Percentiles rank a stretch among this genome's conserved stretches.
Evolutionary conservation across 2,797 vertebrate species (phyloP).

Genomic region (Chelon auratus): DNA sequence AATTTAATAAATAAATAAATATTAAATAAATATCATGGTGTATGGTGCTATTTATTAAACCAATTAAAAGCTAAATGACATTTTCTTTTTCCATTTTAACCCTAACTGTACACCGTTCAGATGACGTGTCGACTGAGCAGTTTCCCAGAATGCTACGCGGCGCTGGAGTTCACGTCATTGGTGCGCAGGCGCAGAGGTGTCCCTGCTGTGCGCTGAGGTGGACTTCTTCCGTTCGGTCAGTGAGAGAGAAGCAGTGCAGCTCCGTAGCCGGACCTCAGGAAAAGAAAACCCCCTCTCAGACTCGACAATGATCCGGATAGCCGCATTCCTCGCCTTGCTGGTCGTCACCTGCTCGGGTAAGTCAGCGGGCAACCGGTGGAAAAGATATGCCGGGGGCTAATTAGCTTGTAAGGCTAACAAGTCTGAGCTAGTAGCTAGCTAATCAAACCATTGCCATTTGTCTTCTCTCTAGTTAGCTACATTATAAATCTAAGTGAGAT

Average conservation of each 20-base stretch:
- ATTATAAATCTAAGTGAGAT: neutral
- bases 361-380: neutral
- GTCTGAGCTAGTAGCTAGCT: slow-evolving; percentile 5
- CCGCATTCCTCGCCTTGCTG: slow-evolving; percentile 70
- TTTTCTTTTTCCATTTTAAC: neutral
- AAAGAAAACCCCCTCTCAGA: neutral
- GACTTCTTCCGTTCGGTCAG: slow-evolving; percentile 59
- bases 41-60: neutral
- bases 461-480: neutral
- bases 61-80: neutral
- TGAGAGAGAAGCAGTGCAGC: neutral
- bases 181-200: slow-evolving; percentile 59
- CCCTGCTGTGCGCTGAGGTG: slow-evolving; percentile 70
- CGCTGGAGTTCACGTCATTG: slow-evolving; percentile 54
- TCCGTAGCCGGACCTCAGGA: neutral
- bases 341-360: slow-evolving; percentile 77
- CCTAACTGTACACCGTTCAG: slow-evolving; percentile 2
- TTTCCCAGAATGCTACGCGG: slow-evolving; percentile 70
- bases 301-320: slow-evolving; percentile 73
- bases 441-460: neutral
- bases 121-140: slow-evolving; percentile 71
- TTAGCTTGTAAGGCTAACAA: slow-evolving; percentile 50
- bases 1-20: neutral
- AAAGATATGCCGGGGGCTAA: neutral
- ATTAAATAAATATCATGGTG: too few relatives aligned